Base-by-base conservation (phyloP, 2,888 invertebrate species). In the Dryococelus australis region DNA sequence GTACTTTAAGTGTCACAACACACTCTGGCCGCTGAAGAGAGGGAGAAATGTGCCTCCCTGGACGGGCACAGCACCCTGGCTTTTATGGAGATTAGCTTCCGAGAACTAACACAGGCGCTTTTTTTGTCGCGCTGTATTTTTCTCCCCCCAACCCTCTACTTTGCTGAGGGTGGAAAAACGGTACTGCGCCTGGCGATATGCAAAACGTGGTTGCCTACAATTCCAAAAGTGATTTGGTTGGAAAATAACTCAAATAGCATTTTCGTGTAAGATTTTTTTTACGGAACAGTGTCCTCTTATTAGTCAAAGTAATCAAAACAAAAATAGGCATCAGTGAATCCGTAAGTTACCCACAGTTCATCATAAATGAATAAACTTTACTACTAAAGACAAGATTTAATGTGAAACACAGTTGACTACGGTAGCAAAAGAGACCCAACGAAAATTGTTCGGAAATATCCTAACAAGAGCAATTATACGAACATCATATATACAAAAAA, bases 1-100 rank as follows among this genome's bases (percentile, higher is more conserved):
- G 65, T 65, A 65, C 65, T 65, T 65, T 65, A 65, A 65, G n/a
- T 65, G 65, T 65, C 65, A 65, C 65, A 65, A 65, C 65, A 65
- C 65, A 65, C 65, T 65, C 24, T 16, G 65, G 65, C 65, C 24
- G 20, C n/a, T 65, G 65, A 65, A n/a, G 65, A 0, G n/a, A 65
- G n/a, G 65, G 24, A 65, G n/a, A 65, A 65, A 65, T 16, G 20
- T 65, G 24, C 16, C n/a, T 20, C n/a, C n/a, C 65, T 3, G 65
- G 6, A 20, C 1, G 65, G 47, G 24, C 65, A 65, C 16, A 24
- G 13, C n/a, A 8, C 12, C 20, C 65, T 24, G n/a, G 65, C 65
- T 65, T 65, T 10, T 65, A 65, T 65, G 65, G 65, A 65, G 16
- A 65, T 65, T 65, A 65, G n/a, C 6, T 65, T 65, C 65, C 65